Base-by-base conservation (phyloP, 2,113 vertebrate species). In the Melanerpes aurifrons region DNA sequence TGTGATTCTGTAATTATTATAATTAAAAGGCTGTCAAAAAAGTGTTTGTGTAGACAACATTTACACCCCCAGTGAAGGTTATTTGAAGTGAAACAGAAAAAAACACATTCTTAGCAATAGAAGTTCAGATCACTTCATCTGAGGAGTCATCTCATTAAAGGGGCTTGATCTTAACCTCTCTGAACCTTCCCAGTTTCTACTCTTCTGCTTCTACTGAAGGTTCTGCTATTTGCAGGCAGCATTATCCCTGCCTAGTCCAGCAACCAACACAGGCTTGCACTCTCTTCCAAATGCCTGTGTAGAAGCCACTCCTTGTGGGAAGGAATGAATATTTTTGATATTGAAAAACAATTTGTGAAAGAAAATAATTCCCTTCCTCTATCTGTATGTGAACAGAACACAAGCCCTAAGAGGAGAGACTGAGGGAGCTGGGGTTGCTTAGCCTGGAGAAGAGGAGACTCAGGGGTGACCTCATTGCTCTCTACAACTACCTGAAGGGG, bases 11-110 rank as follows among this genome's bases (percentile, higher is more conserved):
- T 40, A 40, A 74, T 95, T 95, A 92, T 86, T 92, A 84, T 93
- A 79, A 95, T 92, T 93, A 94, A 88, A 78, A 92, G 16, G 15
- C 53, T 86, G 54, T 94, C 90, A 64, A 74, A 87, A 75, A 91
- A n/a, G 8, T 1, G 0, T 75, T 78, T 28, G 53, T 25, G 73
- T 74, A 50, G 35, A 40, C 56, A 68, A 15, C 18, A 37, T 50
- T 92, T 92, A 17, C 45, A 48, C 37, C 37, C 26, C 40, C 50
- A 78, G 37, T 54, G 72, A 93, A 80, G 70, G 58, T 29, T 72
- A 87, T 69, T 68, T 83, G 40, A 94, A 94, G 53, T 62, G 48
- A 96, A 95, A 85, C 35, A 28, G 54, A 73, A 57, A 29, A 91
- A 85, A 82, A 87, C 90, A 64, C 29, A 71, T 31, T 74, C 26